Evolutionary conservation across 2,888 invertebrate genomes (phyloP), one percentile per base, ranked within the genome.

Genomic region (Caenorhabditis sp.): DNA sequence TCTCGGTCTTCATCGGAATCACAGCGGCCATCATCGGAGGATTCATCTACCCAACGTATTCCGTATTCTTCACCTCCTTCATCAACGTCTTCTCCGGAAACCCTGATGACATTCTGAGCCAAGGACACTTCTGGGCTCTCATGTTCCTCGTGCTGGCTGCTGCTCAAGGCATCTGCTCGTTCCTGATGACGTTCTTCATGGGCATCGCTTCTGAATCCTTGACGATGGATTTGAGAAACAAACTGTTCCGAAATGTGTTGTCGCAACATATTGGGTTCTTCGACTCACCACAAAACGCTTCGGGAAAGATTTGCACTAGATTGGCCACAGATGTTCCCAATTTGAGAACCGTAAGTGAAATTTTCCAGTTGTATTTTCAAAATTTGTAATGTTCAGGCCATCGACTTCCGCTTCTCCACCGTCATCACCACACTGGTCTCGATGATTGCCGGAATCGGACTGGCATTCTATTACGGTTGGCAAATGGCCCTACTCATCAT

Each of bases 181-280:
- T 86, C 72, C 28, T 83, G 90, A 91, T 85, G 80, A 88, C 89
- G 5, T 87, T 90, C 58, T 89, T 89, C 54, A 93, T 93, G 86
- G 93, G 93, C 6, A 68, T 90, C 16, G 90, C 92, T 24, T 92
- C 93, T 6, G 93, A 93, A 79, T 89, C 89, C 6, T 73, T 93
- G 72, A 93, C 93, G 0, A 90, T 90, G 86, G 88, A 93, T 51
- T 86, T 93, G 8, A 90, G 94, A 68, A 66, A 86, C 68, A 80
- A 73, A 19, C 92, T 93, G 3, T 93, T 93, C 86, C 84, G 87
- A 16, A 93, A 93, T 79, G 92, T 93, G 66, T 81, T 94, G 35
- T 89, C 92, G 1, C 93, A 93, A 85, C 90, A 93, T 44, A 91
- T 93, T 26, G 92, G 91, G n/a, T 94, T 93, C 92, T 93, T 93